These are phyloP conservation scores for Emydocephalus ijimae DNA, from an alignment of 2,113 vertebrate species.

Conservation along the genomic window DNA sequence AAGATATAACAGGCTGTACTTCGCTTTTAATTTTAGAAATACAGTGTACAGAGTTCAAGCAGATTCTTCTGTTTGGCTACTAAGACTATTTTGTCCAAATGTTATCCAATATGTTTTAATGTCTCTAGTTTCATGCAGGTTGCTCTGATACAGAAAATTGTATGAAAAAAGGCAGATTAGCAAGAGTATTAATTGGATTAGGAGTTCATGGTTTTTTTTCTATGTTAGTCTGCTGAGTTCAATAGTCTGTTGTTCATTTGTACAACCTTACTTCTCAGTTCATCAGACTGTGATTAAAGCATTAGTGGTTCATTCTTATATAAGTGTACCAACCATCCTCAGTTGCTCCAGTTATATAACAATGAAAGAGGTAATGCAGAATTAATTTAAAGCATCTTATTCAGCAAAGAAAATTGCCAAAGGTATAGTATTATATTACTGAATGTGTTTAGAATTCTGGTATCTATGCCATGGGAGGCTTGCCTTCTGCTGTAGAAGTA, in stretches of 20 bases:
- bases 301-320: neutral
- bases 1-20: neutral
- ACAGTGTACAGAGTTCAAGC: neutral
- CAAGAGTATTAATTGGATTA: neutral
- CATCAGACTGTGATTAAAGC: neutral
- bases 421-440: neutral
- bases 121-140: neutral
- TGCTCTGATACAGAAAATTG: neutral
- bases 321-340: neutral
- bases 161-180: neutral
- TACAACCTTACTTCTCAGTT: neutral
- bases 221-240: neutral
- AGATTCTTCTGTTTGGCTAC: neutral
- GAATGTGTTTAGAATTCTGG: neutral
- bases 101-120: neutral
- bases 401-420: neutral
- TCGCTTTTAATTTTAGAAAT: neutral
- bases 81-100: neutral
- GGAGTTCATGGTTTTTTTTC: neutral
- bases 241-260: neutral
- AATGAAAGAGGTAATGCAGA: constrained; percentile 23
- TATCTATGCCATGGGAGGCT: neutral
- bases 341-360: neutral
- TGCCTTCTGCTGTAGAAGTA: neutral
- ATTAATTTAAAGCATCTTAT: constrained; percentile 36